Conservation (phyloP, 53 echinoderm and acorn worm genomes). For the Pentamera pediparva region DNA sequence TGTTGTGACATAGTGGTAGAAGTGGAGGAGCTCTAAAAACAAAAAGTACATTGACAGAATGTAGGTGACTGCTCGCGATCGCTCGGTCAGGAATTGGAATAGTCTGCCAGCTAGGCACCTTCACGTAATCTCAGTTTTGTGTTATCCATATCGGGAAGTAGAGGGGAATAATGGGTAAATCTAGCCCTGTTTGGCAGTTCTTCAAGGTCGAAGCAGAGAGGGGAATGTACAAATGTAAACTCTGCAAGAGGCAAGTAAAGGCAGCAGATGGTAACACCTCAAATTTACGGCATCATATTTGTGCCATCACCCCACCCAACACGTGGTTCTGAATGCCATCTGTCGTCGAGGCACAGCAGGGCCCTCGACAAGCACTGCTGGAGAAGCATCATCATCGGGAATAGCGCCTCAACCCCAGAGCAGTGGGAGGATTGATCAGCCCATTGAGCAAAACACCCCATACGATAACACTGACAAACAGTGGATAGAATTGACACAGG, state of each 20-base stretch:
- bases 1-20: too few relatives aligned
- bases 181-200: slow-evolving; percentile 9
- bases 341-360: too few relatives aligned
- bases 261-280: neutral
- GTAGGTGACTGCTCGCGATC: too few relatives aligned
- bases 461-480: neutral
- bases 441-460: neutral
- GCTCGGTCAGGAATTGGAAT: too few relatives aligned
- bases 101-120: too few relatives aligned
- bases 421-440: too few relatives aligned
- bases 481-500: neutral
- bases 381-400: neutral
- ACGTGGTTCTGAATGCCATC: neutral
- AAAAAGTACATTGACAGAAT: too few relatives aligned
- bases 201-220: neutral
- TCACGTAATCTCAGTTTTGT: too few relatives aligned
- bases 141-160: neutral
- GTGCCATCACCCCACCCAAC: neutral
- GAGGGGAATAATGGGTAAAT: neutral
- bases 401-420: neutral
- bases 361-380: neutral
- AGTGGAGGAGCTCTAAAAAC: too few relatives aligned
- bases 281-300: neutral
- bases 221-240: neutral
- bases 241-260: neutral